Conservation (phyloP, 23 tunicate genomes). For the Halocynthia roretzi region DNA sequence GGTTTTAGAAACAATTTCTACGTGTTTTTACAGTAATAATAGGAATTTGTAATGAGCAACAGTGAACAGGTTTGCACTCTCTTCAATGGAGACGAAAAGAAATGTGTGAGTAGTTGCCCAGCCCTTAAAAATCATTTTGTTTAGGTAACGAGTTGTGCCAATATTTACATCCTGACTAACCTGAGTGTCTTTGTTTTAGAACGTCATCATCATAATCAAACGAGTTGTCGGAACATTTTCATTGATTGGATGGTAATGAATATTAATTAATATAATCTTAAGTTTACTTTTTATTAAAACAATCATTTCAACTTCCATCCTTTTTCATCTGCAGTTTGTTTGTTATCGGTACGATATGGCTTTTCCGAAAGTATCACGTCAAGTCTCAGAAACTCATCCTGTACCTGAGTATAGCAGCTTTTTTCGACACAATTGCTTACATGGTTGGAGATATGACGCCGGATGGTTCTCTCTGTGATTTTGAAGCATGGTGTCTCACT, state of each 20-base stretch:
- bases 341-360: conserved; percentile 51
- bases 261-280: background rate
- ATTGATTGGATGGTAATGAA: conserved; percentile 65
- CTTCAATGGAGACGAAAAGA: conserved; percentile 39
- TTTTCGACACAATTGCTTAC: conserved; percentile 86
- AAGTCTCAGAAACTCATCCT: conserved; percentile 68
- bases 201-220: conserved; percentile 62
- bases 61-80: conserved; percentile 25
- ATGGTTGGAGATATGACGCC: conserved; percentile 71
- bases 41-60: no score
- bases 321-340: conserved; percentile 20
- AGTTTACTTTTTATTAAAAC: background rate
- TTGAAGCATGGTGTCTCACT: conserved; percentile 95
- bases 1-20: no score
- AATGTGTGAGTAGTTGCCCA: conserved; percentile 36
- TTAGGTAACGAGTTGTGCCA: background rate
- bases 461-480: conserved; percentile 80
- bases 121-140: background rate
- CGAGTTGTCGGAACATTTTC: conserved; percentile 63
- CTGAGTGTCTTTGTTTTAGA: background rate
- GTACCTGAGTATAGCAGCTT: conserved; percentile 85
- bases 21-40: no score
- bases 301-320: background rate
- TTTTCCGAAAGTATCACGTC: conserved; percentile 31
- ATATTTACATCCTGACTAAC: background rate